Evolutionary conservation across 2,888 invertebrate genomes (phyloP), one percentile per base, ranked within the genome.

Genomic region (Hypselothyrea guttata): DNA sequence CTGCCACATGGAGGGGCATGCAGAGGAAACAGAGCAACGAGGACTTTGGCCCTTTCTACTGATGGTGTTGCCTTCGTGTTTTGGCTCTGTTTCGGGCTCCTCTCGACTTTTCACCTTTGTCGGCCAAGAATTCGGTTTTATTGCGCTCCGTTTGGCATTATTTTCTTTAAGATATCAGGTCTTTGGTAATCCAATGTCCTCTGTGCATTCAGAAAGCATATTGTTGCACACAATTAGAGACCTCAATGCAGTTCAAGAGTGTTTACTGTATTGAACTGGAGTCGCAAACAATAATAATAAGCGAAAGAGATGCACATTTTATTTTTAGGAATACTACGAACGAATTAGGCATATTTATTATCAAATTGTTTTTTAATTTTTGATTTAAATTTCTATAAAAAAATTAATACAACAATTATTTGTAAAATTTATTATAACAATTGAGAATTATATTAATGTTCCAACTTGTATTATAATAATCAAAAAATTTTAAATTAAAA

Each of bases 101-200:
- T n/a, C 16, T 30, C 12, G 9, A 18, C 18, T 56, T 47, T 47
- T 52, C 52, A 60, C 67, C 66, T 54, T 56, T 56, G 35, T 37
- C 49, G 47, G 51, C 7, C 49, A 41, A 31, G 49, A 37, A 60
- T 61, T 61, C 67, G 45, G 54, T 60, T 71, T 61, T 61, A 71
- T 65, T 54, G 56, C 61, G 38, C 33, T 34, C 13, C 11, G 28
- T 9, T 48, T 22, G 22, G 3, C 22, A 22, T 22, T 22, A 2
- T 8, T 31, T 13, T 15, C 35, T 31, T 4, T 42, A 27, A 37
- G 62, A 34, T 53, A 28, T 30, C 22, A 11, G 44, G 48, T 40
- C 30, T 54, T 54, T 40, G 0, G 33, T 5, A 7, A 42, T 22
- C 15, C 15, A 28, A 15, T 22, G 16, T 9, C 1, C 22, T 28